Base-by-base conservation (phyloP, 2,888 invertebrate genomes). In the Actias luna region DNA sequence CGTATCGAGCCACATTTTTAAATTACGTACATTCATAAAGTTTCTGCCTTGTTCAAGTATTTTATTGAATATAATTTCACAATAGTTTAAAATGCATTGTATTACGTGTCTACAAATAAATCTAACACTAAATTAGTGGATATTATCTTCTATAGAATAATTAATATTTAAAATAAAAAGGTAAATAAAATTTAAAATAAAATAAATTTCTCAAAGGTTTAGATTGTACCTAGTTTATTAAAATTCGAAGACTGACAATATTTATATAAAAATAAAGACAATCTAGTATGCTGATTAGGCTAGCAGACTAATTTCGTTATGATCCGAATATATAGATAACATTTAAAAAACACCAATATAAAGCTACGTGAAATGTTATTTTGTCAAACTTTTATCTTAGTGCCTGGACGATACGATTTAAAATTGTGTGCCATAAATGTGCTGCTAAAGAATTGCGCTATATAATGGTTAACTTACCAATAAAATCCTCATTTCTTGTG, bases 1-100 rank as follows among this genome's bases (percentile, higher is more conserved):
- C 25, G 42, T 29, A 29, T 68, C 65, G 70, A 69, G 74, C 69
- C 73, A 67, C 69, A 70, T 73, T 70, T 67, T 65, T 64, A 59
- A 65, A 65, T 67, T 68, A 69, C 50, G 64, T 61, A 58, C 58
- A 59, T n/a, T 55, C 35, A 50, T 25, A 50, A 50, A 50, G 22
- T 25, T 12, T 22, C 0, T 25, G 12, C 46, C 46, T 25, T 22
- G 46, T 25, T 22, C 46, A 50, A 1, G 16, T 39, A 50, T 50
- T 50, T 46, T 14, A 12, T 10, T 2, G 10, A 25, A 22, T 25
- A 25, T 18, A 42, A 18, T 18, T 18, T 42, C 42, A n/a, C n/a
- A 2, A 12, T 25, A 12, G 22, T 50, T 25, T 16, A 12, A 25
- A 5, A 42, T 18, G 7, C 22, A 12, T 25, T 25, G 2, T 50